Conservation (phyloP, 2,113 vertebrate species). For the Cichladusa arquata region DNA sequence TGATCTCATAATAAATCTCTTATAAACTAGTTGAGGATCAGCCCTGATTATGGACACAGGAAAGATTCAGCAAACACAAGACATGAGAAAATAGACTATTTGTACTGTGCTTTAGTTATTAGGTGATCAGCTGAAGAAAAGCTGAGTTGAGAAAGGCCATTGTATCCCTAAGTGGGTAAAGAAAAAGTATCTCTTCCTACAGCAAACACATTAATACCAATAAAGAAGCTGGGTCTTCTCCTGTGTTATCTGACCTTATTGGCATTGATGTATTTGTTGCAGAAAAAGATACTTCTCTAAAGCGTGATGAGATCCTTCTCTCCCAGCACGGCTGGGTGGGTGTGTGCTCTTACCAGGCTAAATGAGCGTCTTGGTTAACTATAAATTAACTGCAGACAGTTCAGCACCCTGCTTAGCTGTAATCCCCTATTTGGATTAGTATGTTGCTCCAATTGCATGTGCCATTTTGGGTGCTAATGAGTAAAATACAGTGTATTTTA, state of each 20-base stretch:
- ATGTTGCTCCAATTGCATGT: neutral
- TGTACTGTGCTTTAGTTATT: neutral
- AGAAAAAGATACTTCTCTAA: neutral
- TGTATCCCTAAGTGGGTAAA: neutral
- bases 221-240: neutral
- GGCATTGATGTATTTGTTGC: neutral
- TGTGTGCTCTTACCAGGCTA: neutral
- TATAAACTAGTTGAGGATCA: neutral
- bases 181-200: neutral
- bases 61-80: neutral
- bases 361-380: neutral
- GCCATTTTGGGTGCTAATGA: conserved; percentile 24
- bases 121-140: neutral
- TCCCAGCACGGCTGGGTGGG: neutral
- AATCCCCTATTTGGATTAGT: conserved; percentile 6
- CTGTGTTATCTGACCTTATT: neutral
- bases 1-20: neutral
- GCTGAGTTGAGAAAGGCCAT: neutral
- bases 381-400: conserved; percentile 5
- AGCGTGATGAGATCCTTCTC: neutral
- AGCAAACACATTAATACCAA: neutral
- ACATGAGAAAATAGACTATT: neutral
- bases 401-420: neutral
- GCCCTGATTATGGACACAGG: neutral
- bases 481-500: conserved; percentile 1